These are phyloP conservation scores for Paralichthys olivaceus DNA, from an alignment of 2,113 vertebrate genomes.

Conservation along the genomic window DNA sequence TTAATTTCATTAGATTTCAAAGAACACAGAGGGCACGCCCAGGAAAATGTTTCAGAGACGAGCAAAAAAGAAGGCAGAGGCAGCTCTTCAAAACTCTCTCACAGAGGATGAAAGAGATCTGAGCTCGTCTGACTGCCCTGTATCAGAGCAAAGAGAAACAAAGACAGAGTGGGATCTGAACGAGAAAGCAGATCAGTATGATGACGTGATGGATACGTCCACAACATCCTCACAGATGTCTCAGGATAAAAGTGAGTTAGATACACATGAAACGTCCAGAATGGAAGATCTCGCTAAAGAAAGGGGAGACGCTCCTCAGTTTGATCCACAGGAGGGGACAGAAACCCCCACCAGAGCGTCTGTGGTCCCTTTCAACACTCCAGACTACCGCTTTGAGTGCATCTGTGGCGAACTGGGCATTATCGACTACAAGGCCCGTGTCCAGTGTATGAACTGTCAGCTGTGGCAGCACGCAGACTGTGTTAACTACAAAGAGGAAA, in stretches of 20 bases:
- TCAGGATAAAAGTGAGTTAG: constrained; percentile 36
- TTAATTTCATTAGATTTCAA: constrained; percentile 54
- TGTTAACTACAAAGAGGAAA: constrained; percentile 95
- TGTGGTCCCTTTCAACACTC: constrained; percentile 84
- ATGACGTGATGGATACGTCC: constrained; percentile 11
- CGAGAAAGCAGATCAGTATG: constrained; percentile 22
- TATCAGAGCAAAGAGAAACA: constrained; percentile 19
- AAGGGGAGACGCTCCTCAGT: constrained; percentile 5
- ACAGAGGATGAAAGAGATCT: constrained; percentile 61
- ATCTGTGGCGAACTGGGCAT: constrained; percentile 94
- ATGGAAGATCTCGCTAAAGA: background rate
- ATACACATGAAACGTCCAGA: background rate
- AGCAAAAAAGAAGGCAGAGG: constrained; percentile 74
- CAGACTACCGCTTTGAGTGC: constrained; percentile 94
- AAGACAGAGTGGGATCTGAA: constrained; percentile 31
- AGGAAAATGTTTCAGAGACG: constrained; percentile 76
- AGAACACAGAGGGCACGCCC: constrained; percentile 55
- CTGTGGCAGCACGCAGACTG: constrained; percentile 97
- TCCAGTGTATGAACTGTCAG: constrained; percentile 95
- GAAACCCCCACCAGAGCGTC: constrained; percentile 66
- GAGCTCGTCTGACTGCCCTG: constrained; percentile 22
- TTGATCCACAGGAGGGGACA: constrained; percentile 18
- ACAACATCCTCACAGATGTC: background rate
- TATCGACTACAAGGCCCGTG: constrained; percentile 91
- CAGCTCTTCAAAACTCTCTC: constrained; percentile 58